phyloP scores from a whole-genome alignment of 2,888 invertebrate species.

The Noctua comes region DNA sequence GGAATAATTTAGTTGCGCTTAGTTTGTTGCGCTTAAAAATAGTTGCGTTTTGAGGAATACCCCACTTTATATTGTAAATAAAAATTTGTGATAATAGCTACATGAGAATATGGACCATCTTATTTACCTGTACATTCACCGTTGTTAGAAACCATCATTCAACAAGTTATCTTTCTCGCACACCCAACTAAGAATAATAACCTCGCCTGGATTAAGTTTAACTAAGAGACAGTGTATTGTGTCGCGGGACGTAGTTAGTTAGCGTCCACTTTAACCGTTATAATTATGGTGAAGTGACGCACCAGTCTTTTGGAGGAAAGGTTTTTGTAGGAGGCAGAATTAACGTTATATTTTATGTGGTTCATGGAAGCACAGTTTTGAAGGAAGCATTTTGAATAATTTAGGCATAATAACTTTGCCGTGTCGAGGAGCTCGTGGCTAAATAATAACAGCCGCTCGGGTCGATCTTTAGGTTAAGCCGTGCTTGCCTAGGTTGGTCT shows the following conservation, averaged over 20 bases:
- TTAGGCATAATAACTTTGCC: neutral
- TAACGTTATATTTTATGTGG: neutral
- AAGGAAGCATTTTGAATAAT: neutral
- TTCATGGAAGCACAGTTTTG: neutral
- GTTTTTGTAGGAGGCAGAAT: neutral
- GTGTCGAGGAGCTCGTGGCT: too few species aligned
- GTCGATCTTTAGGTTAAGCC: too few species aligned
- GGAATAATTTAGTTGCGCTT: too few species aligned
- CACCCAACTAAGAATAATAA: constrained; percentile 42
- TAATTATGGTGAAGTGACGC: constrained; percentile 53
- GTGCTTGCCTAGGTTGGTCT: too few species aligned
- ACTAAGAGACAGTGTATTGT: constrained; percentile 59
- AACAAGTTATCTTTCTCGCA: constrained; percentile 36
- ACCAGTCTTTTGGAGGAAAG: constrained; percentile 4
- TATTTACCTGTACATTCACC: too few species aligned
- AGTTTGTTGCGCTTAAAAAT: too few species aligned
- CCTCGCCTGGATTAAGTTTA: constrained; percentile 38
- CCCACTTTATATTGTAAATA: too few species aligned
- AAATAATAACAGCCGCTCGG: too few species aligned
- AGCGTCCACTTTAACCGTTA: constrained; percentile 66
- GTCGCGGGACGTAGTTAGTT: constrained; percentile 66
- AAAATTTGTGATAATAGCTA: too few species aligned
- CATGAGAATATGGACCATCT: too few species aligned
- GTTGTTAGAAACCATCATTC: constrained; percentile 4
- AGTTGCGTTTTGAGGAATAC: too few species aligned